Conservation (phyloP, 2,797 vertebrate species). For the Decapterus maruadsi region DNA sequence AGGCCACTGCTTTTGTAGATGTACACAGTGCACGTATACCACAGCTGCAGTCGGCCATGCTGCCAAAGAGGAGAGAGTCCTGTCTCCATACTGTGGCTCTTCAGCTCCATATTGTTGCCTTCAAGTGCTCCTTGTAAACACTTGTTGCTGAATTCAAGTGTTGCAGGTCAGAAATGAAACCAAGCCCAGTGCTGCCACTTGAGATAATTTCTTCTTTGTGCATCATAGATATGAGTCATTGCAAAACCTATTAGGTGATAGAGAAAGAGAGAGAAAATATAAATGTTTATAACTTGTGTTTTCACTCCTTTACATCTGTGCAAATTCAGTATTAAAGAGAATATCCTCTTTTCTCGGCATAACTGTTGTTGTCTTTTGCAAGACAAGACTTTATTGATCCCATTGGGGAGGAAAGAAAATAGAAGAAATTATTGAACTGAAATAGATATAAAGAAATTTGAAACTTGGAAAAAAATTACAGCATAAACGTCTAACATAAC, state of each 20-base stretch:
- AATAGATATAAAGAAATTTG: too few species aligned
- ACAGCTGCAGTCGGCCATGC: conserved; percentile 15
- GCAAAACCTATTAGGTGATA: background rate
- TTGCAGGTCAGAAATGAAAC: background rate
- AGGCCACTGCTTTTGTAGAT: too few species aligned
- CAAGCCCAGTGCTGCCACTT: background rate
- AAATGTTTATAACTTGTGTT: background rate
- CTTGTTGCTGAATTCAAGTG: conserved; percentile 22
- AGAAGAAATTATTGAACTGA: too few species aligned
- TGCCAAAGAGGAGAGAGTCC: conserved; percentile 18
- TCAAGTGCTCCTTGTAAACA: conserved; percentile 44
- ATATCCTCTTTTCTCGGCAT: too few species aligned
- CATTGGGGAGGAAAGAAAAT: background rate
- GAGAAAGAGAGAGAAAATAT: background rate
- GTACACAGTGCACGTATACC: background rate
- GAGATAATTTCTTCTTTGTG: background rate
- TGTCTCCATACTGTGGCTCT: conserved; percentile 30
- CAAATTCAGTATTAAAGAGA: background rate
- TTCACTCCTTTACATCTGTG: background rate
- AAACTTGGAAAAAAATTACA: too few species aligned
- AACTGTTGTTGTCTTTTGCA: background rate
- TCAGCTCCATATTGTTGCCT: conserved; percentile 49
- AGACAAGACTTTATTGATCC: background rate
- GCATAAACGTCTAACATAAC: too few species aligned
- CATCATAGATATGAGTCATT: background rate